These are phyloP conservation scores for Pogonocherus hispidulus DNA, from an alignment of 2,888 invertebrate species.

Conservation along the genomic window DNA sequence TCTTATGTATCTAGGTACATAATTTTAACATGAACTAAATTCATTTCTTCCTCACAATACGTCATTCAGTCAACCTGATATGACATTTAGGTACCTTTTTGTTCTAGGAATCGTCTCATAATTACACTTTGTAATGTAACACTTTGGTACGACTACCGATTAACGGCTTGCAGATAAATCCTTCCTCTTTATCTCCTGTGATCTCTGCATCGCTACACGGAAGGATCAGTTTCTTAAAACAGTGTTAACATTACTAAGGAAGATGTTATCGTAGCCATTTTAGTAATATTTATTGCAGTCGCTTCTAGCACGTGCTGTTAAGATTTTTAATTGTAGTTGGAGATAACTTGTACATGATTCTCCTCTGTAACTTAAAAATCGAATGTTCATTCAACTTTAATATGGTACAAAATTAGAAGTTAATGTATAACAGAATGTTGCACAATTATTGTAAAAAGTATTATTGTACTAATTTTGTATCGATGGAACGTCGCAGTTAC, in stretches of 20 bases:
- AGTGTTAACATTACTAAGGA: slow-evolving; percentile 18
- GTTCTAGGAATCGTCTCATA: not conserved
- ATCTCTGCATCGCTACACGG: slow-evolving; percentile 11
- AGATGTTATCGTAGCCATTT: slow-evolving; percentile 8
- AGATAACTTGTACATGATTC: too few relatives aligned
- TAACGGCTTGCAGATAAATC: slow-evolving; percentile 1
- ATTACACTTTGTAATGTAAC: slow-evolving; percentile 8
- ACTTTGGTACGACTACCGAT: slow-evolving; percentile 20
- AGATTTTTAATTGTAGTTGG: too few relatives aligned
- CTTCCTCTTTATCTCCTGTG: not conserved
- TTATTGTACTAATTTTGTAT: too few relatives aligned
- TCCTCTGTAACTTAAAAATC: too few relatives aligned
- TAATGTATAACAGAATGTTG: too few relatives aligned
- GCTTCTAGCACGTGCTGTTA: not conserved
- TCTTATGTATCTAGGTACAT: too few relatives aligned
- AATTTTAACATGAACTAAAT: too few relatives aligned
- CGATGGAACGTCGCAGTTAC: too few relatives aligned
- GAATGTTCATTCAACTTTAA: too few relatives aligned
- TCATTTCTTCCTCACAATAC: not conserved
- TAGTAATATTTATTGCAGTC: slow-evolving; percentile 9
- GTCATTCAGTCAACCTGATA: not conserved
- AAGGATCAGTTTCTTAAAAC: slow-evolving; percentile 27
- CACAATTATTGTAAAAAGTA: too few relatives aligned
- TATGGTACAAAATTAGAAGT: too few relatives aligned
- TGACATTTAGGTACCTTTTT: not conserved